Percentiles rank a stretch among this genome's conserved stretches.
phyloP scores from a whole-genome alignment of 2,113 vertebrate genomes.

The Mesembrinibis cayennensis region DNA sequence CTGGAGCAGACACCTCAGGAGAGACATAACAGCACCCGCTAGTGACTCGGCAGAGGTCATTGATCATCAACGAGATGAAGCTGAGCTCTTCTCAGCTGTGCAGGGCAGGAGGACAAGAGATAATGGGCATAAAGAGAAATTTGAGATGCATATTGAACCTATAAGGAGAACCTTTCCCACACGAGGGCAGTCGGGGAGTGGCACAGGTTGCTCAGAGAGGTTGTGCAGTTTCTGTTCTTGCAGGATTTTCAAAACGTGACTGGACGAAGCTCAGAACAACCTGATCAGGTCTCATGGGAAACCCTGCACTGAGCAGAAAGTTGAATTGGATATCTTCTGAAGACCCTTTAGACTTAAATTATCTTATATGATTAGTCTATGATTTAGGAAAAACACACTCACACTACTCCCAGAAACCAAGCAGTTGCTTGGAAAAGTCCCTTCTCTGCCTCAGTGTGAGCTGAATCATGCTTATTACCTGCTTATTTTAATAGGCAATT shows the following conservation, averaged over 20 bases:
- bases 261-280: neutral
- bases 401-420: neutral
- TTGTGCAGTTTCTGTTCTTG: neutral
- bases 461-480: neutral
- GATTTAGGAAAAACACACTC: neutral
- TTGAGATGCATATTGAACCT: neutral
- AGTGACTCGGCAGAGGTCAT: no score
- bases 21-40: fast-evolving
- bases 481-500: neutral
- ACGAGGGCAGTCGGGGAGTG: fast-evolving
- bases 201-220: neutral
- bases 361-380: neutral
- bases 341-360: neutral
- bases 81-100: neutral
- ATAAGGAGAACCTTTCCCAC: neutral
- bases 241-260: neutral
- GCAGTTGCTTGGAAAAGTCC: neutral
- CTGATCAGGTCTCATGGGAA: neutral
- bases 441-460: neutral
- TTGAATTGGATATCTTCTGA: neutral
- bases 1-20: neutral
- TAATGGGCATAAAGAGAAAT: neutral
- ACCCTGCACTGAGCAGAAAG: neutral
- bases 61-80: neutral
- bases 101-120: neutral